Evolutionary conservation across 2,797 vertebrate species (phyloP).

Genomic region (Nothura maculosa): DNA sequence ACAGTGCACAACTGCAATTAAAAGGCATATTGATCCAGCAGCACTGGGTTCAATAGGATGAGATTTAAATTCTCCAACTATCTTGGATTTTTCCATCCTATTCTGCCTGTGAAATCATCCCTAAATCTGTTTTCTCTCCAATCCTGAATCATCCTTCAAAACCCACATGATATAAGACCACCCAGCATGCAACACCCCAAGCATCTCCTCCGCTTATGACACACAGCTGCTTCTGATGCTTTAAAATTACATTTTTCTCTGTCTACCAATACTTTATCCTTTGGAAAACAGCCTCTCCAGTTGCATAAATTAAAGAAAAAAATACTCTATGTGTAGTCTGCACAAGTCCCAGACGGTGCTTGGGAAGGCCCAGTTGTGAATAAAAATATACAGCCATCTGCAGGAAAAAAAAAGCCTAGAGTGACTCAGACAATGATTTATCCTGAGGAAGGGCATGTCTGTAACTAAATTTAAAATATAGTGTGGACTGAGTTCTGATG

Average conservation of each 20-base stretch:
- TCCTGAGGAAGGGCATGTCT: conserved; percentile 15
- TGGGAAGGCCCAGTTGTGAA: neutral
- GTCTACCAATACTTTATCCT: neutral
- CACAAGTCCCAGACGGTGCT: neutral
- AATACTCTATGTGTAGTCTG: neutral
- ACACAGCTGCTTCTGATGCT: conserved; percentile 15
- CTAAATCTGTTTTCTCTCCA: neutral
- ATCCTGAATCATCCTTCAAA: neutral
- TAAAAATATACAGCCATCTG: neutral
- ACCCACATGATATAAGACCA: neutral
- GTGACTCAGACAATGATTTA: conserved; percentile 38
- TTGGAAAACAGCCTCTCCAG: neutral
- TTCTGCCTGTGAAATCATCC: neutral
- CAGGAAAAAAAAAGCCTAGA: neutral
- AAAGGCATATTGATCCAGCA: neutral
- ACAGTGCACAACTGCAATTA: neutral
- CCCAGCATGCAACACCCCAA: conserved; percentile 7
- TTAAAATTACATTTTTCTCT: neutral
- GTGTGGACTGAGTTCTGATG: neutral
- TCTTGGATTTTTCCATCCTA: neutral
- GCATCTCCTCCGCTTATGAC: neutral
- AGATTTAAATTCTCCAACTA: neutral
- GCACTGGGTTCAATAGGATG: neutral
- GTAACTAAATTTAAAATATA: conserved; percentile 43
- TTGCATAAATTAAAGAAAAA: neutral